phyloP scores from a whole-genome alignment of 2,113 vertebrate genomes.

The Stercorarius parasiticus region DNA sequence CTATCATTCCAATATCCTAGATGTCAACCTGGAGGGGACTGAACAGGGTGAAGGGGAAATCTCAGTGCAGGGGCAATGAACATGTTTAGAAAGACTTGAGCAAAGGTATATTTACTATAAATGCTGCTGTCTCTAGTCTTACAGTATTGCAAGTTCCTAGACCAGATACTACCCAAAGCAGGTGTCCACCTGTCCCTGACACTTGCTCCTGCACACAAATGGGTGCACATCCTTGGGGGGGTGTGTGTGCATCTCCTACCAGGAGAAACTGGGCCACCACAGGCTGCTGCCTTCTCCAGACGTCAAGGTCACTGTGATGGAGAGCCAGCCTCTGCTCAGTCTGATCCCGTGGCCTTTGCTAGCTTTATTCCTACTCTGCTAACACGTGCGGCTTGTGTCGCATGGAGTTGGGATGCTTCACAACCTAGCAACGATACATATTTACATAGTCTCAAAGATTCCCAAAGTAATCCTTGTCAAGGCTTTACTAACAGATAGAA shows the following conservation, averaged over 20 bases:
- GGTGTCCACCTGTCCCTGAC: not conserved
- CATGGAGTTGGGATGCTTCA: not conserved
- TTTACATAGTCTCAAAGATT: not conserved
- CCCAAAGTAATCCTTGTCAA: not conserved
- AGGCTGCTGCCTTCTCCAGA: not conserved
- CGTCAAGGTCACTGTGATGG: fast-evolving
- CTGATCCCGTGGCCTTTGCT: not conserved
- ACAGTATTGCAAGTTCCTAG: not conserved
- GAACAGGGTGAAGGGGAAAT: not conserved
- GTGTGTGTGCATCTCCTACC: not conserved
- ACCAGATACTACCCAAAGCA: not conserved
- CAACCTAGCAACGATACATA: not conserved
- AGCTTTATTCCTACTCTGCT: not conserved
- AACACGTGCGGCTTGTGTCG: fast-evolving
- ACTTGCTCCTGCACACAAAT: not conserved
- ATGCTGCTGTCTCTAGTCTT: not conserved
- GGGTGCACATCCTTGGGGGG: not conserved
- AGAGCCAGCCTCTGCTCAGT: not conserved
- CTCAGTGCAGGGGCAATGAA: not conserved
- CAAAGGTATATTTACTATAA: not conserved
- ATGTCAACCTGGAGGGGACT: not conserved
- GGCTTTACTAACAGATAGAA: not conserved
- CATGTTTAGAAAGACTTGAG: not conserved
- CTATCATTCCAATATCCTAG: not conserved
- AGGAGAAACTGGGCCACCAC: not conserved